phyloP scores from a whole-genome alignment of 2,113 vertebrate genomes.

The Xiphophorus hellerii region DNA sequence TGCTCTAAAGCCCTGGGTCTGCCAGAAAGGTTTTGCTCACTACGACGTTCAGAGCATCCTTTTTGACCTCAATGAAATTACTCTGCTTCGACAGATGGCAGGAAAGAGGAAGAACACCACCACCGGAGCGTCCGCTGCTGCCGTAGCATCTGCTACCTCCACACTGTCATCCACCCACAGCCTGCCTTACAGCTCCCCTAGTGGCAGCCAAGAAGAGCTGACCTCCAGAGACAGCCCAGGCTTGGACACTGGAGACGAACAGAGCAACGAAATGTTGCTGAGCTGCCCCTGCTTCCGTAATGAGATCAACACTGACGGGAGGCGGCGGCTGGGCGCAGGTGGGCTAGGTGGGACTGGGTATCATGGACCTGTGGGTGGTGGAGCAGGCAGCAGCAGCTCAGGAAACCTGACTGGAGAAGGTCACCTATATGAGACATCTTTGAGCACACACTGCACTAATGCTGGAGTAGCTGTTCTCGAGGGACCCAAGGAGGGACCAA shows the following conservation, averaged over 20 bases:
- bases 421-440: conserved; percentile 88
- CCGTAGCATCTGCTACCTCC: conserved; percentile 88
- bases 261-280: conserved; percentile 93
- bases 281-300: conserved; percentile 96
- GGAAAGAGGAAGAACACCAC: conserved; percentile 92
- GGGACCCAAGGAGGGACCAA: conserved; percentile 89
- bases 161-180: conserved; percentile 81
- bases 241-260: conserved; percentile 91
- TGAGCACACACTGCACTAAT: conserved; percentile 92
- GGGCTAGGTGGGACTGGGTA: conserved; percentile 34
- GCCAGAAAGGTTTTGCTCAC: conserved; percentile 93
- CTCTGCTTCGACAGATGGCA: conserved; percentile 87
- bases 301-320: conserved; percentile 90
- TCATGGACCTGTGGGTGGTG: conserved; percentile 48
- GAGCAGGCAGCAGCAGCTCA: conserved; percentile 55
- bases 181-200: conserved; percentile 90
- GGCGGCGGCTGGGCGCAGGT: conserved; percentile 79
- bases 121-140: conserved; percentile 92
- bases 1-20: conserved; percentile 85
- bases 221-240: conserved; percentile 87
- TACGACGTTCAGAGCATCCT: conserved; percentile 94
- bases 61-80: conserved; percentile 92
- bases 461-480: conserved; percentile 94
- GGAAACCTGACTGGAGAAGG: conserved; percentile 75
- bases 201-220: conserved; percentile 94